phyloP scores from a whole-genome alignment of 2,888 invertebrate genomes.

The Limnephilus marmoratus region DNA sequence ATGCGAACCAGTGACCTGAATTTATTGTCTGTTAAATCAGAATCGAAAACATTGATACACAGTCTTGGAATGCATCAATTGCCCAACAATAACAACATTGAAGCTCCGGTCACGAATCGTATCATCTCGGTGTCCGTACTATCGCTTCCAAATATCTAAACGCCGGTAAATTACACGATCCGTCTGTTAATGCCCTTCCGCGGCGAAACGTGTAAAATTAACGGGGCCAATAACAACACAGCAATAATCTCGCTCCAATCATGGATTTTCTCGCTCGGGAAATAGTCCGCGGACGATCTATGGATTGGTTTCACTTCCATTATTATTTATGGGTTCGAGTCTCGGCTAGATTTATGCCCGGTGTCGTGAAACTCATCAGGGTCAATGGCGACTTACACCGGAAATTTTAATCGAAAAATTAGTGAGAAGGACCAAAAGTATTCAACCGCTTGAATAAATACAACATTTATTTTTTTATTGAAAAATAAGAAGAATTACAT shows the following conservation, averaged over 20 bases:
- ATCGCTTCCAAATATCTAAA: conserved; percentile 32
- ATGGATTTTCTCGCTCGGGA: conserved; percentile 15
- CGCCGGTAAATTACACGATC: conserved; percentile 18
- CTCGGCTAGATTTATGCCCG: background rate
- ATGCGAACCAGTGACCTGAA: background rate
- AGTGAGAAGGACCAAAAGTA: too few relatives aligned
- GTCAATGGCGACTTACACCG: background rate
- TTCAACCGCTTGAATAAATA: too few relatives aligned
- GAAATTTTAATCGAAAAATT: background rate
- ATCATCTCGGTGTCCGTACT: background rate
- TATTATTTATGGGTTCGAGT: background rate
- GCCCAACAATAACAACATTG: background rate
- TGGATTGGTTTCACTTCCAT: background rate
- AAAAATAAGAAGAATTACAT: too few relatives aligned
- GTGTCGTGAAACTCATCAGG: background rate
- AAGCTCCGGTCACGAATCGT: background rate
- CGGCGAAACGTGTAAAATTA: conserved; percentile 37
- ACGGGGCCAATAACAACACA: background rate
- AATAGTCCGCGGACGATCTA: background rate
- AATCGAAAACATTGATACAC: background rate
- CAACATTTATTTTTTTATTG: too few relatives aligned
- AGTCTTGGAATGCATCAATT: background rate
- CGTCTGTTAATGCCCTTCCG: conserved; percentile 14
- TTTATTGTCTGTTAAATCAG: background rate
- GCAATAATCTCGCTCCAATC: conserved; percentile 7